phyloP scores from a whole-genome alignment of 2,797 vertebrate species.

The Ptychadena robeensis region DNA sequence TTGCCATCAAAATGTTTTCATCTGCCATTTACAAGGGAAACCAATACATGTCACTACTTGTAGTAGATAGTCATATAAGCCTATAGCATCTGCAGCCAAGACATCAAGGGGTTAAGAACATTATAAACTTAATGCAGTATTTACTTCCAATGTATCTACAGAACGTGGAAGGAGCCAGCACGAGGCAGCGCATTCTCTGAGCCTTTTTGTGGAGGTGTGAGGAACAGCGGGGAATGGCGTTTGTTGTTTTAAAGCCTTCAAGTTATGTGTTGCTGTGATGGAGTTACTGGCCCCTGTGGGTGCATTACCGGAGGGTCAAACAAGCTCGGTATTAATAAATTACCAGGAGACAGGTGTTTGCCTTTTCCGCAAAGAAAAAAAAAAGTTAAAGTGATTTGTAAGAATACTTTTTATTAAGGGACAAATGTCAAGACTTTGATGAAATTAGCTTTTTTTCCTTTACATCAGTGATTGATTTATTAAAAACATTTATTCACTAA shows the following conservation, averaged over 20 bases:
- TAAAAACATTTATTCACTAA: not conserved
- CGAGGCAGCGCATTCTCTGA: not conserved
- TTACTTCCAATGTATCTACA: no score
- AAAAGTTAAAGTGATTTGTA: not conserved
- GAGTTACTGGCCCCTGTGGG: conserved; percentile 22
- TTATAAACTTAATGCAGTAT: no score
- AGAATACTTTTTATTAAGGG: not conserved
- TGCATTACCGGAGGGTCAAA: conserved; percentile 5
- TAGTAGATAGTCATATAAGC: no score
- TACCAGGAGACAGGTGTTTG: conserved; percentile 22
- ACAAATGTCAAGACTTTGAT: not conserved
- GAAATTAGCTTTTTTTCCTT: not conserved
- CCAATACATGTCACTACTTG: no score
- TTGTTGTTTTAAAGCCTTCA: not conserved
- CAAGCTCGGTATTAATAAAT: conserved; percentile 4
- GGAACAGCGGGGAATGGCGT: not conserved
- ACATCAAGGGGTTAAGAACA: no score
- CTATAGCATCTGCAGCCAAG: no score
- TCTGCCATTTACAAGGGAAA: no score
- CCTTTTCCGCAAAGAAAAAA: not conserved
- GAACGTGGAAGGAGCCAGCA: not conserved
- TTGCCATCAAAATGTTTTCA: no score
- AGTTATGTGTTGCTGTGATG: conserved; percentile 25
- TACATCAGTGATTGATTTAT: not conserved
- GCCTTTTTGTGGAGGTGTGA: not conserved